These are phyloP conservation scores for Trididemnum clinides DNA, from an alignment of 23 tunicate species.

Conservation along the genomic window DNA sequence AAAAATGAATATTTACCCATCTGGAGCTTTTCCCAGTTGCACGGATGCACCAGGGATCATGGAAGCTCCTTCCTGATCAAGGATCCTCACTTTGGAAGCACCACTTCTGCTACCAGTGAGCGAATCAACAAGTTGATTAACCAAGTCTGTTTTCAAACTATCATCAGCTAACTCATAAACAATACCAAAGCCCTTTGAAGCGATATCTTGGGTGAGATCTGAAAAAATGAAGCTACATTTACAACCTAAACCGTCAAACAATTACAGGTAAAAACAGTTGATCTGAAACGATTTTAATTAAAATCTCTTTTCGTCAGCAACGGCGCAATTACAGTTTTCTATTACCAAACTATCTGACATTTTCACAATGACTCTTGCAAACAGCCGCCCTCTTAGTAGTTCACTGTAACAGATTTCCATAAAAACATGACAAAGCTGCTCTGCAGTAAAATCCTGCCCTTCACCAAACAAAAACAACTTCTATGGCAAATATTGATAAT, in stretches of 20 bases:
- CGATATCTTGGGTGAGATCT: slow-evolving; percentile 88
- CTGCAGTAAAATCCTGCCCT: too few species aligned
- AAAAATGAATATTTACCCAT: slow-evolving; percentile 49
- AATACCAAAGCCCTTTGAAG: slow-evolving; percentile 85
- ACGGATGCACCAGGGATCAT: slow-evolving; percentile 43
- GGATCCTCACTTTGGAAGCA: slow-evolving; percentile 62
- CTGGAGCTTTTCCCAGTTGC: slow-evolving; percentile 74
- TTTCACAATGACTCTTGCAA: too few species aligned
- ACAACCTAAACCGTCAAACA: not conserved
- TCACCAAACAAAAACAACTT: too few species aligned
- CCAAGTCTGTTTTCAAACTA: slow-evolving; percentile 57
- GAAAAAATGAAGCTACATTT: too few species aligned
- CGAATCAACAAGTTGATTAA: slow-evolving; percentile 61
- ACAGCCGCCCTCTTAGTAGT: too few species aligned
- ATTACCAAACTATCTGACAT: too few species aligned
- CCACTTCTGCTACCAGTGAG: slow-evolving; percentile 53
- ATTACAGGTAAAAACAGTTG: not conserved
- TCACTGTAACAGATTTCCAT: too few species aligned
- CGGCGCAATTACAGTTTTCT: not conserved
- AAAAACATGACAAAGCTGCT: too few species aligned
- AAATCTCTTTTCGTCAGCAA: not conserved
- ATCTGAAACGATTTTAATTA: not conserved
- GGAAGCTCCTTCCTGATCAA: slow-evolving; percentile 36
- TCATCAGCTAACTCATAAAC: slow-evolving; percentile 78
- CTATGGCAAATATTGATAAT: too few species aligned